Conservation (phyloP, 2,888 invertebrate species). For the Cephonodes hylas region DNA sequence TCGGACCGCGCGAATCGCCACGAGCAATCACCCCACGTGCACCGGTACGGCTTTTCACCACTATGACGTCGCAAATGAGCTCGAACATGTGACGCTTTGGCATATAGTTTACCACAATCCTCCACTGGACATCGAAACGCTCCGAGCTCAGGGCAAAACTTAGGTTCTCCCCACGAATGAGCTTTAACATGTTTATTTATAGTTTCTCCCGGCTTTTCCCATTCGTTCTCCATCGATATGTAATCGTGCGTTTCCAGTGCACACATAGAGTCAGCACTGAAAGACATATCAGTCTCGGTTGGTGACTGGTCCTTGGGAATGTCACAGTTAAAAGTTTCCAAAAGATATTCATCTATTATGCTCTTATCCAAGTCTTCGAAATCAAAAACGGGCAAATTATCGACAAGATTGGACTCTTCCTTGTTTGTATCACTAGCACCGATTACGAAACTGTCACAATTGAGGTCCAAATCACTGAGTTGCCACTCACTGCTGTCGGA, state of each 20-base stretch:
- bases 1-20: slow-evolving; percentile 98
- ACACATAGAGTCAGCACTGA: slow-evolving; percentile 47
- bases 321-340: slow-evolving; percentile 62
- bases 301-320: slow-evolving; percentile 51
- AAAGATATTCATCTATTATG: slow-evolving; percentile 65
- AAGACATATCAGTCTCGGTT: slow-evolving; percentile 45
- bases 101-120: slow-evolving; percentile 90
- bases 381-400: slow-evolving; percentile 58
- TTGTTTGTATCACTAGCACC: slow-evolving; percentile 56
- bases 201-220: slow-evolving; percentile 32
- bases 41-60: slow-evolving; percentile 88
- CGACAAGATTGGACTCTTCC: slow-evolving; percentile 50
- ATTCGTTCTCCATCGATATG: slow-evolving; percentile 34
- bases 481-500: slow-evolving; percentile 59
- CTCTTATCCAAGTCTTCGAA: slow-evolving; percentile 68
- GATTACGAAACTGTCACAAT: slow-evolving; percentile 66
- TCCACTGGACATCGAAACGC: slow-evolving; percentile 86
- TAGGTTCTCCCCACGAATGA: slow-evolving; percentile 65
- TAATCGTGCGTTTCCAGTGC: slow-evolving; percentile 50
- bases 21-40: slow-evolving; percentile 89
- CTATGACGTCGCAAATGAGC: slow-evolving; percentile 93
- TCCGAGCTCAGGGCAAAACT: slow-evolving; percentile 73
- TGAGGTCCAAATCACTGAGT: slow-evolving; percentile 63
- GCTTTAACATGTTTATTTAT: slow-evolving; percentile 44
- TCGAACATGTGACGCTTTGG: slow-evolving; percentile 94